Evolutionary conservation across 1,140 invertebrate genomes (phyloP), one percentile per base, ranked within the genome.

Genomic region (Mamestra configurata): DNA sequence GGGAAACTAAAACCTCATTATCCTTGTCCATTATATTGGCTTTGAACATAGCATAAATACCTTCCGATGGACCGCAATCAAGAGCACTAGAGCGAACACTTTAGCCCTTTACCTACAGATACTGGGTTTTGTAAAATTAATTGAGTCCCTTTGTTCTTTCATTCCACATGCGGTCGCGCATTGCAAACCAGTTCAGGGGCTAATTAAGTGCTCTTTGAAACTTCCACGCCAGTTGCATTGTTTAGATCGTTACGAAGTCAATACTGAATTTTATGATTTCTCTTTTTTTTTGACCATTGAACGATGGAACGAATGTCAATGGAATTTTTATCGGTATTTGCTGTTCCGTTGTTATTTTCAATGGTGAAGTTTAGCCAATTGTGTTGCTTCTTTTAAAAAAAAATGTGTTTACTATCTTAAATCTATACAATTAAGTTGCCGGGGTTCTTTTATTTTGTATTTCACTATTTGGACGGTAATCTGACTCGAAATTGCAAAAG

Each of bases 271-370:
- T 31, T 61, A 18, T 15, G n/a, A 27, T 35, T 18, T 59, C 37
- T 37, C 1, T 43, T n/a, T 40, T 1, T 66, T 43, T 66, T 66
- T 11, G 37, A 43, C 37, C 11, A 13, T 43, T 40, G 35, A 43
- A 66, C n/a, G 43, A 43, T 43, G 61, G 13, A 43, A 22, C n/a
- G 61, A 43, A 66, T 66, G 37, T 66, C 37, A 1, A 66, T 22
- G 8, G 37, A 43, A 22, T 15, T 49, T 49, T n/a, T 3, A 49
- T 27, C 27, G 6, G 8, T 22, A 35, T 35, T 61, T 15, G 31
- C 8, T 35, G 27, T 61, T 31, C 31, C 43, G 43, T 49, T 49
- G 43, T 49, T 4, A n/a, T 49, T 49, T 61, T 27, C 18, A 37
- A 13, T 49, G 15, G 46, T 57, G 22, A 35, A 8, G 2, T n/a